Conservation (phyloP, 2,797 vertebrate genomes). For the Arctocebus calabarensis region DNA sequence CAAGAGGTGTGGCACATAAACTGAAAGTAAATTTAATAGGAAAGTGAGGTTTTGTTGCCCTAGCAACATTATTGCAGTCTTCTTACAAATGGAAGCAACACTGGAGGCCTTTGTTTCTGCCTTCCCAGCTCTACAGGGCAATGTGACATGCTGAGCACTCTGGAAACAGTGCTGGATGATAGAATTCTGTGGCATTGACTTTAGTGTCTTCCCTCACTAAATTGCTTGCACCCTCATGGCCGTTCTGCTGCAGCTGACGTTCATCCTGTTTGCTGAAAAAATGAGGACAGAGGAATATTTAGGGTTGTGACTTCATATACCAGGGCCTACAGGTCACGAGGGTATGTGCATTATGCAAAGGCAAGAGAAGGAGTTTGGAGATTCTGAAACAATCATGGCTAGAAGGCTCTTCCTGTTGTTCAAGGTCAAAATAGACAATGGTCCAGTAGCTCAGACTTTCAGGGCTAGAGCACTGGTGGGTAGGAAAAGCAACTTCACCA, state of each 20-base stretch:
- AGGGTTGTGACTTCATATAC: neutral
- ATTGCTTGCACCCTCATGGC: neutral
- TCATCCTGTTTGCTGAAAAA: neutral
- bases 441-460: neutral
- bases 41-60: constrained; percentile 63
- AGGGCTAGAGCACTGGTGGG: neutral
- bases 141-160: neutral
- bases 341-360: neutral
- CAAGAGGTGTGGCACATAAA: neutral
- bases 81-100: neutral
- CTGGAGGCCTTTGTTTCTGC: constrained; percentile 18
- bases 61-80: constrained; percentile 51
- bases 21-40: constrained; percentile 43
- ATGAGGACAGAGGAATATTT: neutral
- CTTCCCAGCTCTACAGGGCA: neutral
- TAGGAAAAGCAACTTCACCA: neutral
- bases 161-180: neutral
- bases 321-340: rapidly evolving
- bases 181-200: neutral
- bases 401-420: neutral
- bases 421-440: neutral
- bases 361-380: neutral
- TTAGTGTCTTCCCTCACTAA: neutral
- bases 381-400: neutral
- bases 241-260: neutral